Base-by-base conservation (phyloP, 37 sponge, comb jelly and placozoan species). In the Cliona cf. orientalis region DNA sequence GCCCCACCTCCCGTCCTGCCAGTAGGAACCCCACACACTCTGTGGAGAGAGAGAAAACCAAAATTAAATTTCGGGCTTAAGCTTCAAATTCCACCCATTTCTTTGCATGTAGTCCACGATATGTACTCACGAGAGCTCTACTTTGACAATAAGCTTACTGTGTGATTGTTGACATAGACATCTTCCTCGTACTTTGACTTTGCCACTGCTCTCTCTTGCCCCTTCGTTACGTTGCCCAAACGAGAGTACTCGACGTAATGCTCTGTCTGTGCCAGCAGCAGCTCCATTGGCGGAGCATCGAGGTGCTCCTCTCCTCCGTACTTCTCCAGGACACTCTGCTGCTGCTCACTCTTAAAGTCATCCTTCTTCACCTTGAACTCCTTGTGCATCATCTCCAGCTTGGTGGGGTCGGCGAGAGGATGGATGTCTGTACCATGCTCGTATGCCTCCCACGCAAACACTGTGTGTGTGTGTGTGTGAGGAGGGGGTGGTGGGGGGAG, bases 371-470 rank as follows among this genome's bases (percentile, higher is more conserved):
- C 83, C 72, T 81, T 36, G 66, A 94, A 96, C 44, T 93, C 89
- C 45, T 88, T 89, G 73, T 96, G 87, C 82, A 99, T 92, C 36
- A 99, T 86, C 58, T 93, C 94, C 40, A 94, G 81, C 57, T 96
- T 94, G 49, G 99, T 99, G 36, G 99, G 99, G 64, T 99, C 99
- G 17, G 94, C 99, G 57, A 91, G 92, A 7, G 95, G 84, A 63
- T 99, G 99, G 28, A 99, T 87, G 66, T 94, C 93, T 36, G 91
- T 82, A 19, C 97, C 99, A 41, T 89, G 97, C 46, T 99, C 91
- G 59, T 69, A 85, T 12, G 99, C 95, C 36, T 99, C 99, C 99
- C 99, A 99, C 0, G 99, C 92, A 89, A 99, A 99, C 89, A 99
- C 96, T 95, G 73, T 29, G 53, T 12, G 23, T n/a, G 23, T 14